Percentiles rank a stretch among this genome's conserved stretches.
Evolutionary conservation across 2,888 invertebrate genomes (phyloP).

Genomic region (Pterostichus madidus): DNA sequence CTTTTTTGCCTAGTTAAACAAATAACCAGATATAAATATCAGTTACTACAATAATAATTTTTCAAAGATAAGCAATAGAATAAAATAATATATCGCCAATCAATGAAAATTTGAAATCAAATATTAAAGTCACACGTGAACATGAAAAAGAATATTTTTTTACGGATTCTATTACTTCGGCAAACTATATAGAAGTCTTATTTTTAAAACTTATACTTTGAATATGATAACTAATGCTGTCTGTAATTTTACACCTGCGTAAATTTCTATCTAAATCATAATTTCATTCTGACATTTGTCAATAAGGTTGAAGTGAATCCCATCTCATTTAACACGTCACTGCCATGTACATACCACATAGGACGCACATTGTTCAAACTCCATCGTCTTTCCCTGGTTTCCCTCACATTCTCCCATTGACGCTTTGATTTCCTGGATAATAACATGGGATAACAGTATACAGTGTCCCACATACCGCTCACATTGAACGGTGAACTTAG

Average conservation of each 20-base stretch:
- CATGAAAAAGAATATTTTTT: too few species aligned
- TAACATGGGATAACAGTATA: background rate
- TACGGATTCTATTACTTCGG: too few species aligned
- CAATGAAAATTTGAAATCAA: too few species aligned
- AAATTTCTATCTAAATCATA: background rate
- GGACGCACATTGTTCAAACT: background rate
- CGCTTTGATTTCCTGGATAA: slow-evolving; percentile 1
- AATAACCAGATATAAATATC: too few species aligned
- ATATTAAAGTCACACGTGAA: too few species aligned
- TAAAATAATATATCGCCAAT: too few species aligned
- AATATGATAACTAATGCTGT: too few species aligned
- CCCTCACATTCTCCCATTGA: background rate
- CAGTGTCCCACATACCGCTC: background rate
- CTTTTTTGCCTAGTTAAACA: too few species aligned
- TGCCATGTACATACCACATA: background rate
- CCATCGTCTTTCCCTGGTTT: background rate
- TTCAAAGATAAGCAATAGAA: too few species aligned
- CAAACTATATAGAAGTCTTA: too few species aligned
- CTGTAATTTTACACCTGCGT: background rate
- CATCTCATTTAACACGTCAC: background rate
- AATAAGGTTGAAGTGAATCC: background rate
- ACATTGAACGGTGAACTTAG: background rate
- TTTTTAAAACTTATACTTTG: too few species aligned
- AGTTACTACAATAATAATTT: too few species aligned
- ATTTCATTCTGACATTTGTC: background rate